Base-by-base conservation (phyloP, 2,888 invertebrate genomes). In the Zonitis immaculata region DNA sequence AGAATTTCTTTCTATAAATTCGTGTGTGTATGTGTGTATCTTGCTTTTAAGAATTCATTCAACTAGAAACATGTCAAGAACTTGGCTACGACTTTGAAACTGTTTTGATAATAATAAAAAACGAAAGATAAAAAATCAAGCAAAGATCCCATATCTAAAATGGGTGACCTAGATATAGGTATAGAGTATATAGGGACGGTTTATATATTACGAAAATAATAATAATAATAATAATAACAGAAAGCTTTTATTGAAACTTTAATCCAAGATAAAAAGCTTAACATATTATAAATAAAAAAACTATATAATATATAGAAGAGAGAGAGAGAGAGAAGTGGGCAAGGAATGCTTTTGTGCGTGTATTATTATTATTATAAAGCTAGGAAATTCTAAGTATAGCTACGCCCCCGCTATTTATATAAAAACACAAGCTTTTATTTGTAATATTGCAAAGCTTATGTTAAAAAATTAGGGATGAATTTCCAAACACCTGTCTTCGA, bases 11-110 rank as follows among this genome's bases (percentile, higher is more conserved):
- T 44, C 11, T 42, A 47, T 52, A 12, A 26, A 47, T 54, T n/a
- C n/a, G n/a, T n/a, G n/a, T n/a, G n/a, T n/a, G n/a, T n/a, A n/a
- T n/a, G n/a, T n/a, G n/a, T 54, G 60, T 61, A 57, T 47, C 47
- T 47, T 56, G 56, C 54, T 55, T 58, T 39, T 3, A 39, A 11
- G 62, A 58, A 62, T 54, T 62, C 57, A 66, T 59, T 66, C 66
- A 58, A 53, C 57, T 61, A 68, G 71, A 72, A 72, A 72, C 68
- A 65, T 69, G 72, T 72, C 72, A 71, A 67, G 67, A 64, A 62
- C 60, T 62, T 20, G 39, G 9, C 39, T 20, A 20, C 18, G 63
- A 64, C 56, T 54, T 49, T 66, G 66, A 65, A 39, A 39, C 18
- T 39, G 9, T 62, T 58, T 59, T 63, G 60, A 62, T 56, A n/a